These are phyloP conservation scores for Caiman crocodilus DNA, from an alignment of 2,797 vertebrate genomes.

Conservation along the genomic window DNA sequence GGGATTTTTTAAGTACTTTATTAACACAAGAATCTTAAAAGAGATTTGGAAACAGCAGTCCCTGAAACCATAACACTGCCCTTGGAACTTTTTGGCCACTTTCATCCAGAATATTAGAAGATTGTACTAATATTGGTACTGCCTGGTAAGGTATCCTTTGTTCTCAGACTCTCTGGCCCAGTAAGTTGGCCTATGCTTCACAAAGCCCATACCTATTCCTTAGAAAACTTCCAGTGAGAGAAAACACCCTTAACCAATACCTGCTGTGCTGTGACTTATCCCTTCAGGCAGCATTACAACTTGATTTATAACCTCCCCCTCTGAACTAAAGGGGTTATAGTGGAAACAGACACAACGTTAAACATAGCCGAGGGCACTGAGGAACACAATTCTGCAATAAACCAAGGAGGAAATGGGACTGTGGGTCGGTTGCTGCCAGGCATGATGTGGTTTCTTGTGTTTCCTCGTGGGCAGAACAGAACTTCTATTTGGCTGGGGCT, in stretches of 20 bases:
- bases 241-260: conserved; percentile 69
- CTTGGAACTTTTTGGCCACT: background rate
- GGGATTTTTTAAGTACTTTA: background rate
- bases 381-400: background rate
- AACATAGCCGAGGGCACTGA: conserved; percentile 54
- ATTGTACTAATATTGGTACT: no score
- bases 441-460: conserved; percentile 37
- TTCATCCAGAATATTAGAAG: background rate
- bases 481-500: conserved; percentile 60
- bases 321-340: conserved; percentile 45
- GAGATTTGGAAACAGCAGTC: background rate
- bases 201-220: conserved; percentile 67
- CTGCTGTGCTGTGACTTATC: conserved; percentile 70
- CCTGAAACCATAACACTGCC: background rate
- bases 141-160: conserved; percentile 50
- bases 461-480: conserved; percentile 67
- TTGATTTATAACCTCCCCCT: conserved; percentile 69
- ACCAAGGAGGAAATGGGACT: conserved; percentile 49
- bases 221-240: conserved; percentile 57
- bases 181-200: conserved; percentile 49
- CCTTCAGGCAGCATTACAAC: conserved; percentile 59
- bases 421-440: conserved; percentile 56
- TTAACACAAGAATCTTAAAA: background rate
- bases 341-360: conserved; percentile 56
- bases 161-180: background rate